Conservation (phyloP, 2,113 vertebrate species). For the Oostethus manadensis region DNA sequence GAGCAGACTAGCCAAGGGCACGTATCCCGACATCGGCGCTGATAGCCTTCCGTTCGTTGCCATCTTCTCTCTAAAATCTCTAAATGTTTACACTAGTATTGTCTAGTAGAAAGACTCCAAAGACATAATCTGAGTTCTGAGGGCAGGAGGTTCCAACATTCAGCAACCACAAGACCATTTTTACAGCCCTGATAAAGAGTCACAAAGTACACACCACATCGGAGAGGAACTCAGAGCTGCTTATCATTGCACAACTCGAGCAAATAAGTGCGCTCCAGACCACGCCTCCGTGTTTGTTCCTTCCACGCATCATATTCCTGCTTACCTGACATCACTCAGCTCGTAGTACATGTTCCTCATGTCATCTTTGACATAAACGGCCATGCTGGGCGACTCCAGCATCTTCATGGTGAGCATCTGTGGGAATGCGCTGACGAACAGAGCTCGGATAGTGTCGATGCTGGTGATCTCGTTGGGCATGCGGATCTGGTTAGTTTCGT, state of each 20-base stretch:
- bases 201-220: constrained; percentile 60
- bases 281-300: not conserved
- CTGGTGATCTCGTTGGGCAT: constrained; percentile 98
- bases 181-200: constrained; percentile 60
- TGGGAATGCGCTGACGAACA: constrained; percentile 97
- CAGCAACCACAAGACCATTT: constrained; percentile 44
- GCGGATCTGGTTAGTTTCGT: constrained; percentile 91
- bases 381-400: constrained; percentile 89
- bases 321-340: constrained; percentile 86
- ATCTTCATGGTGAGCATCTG: constrained; percentile 97
- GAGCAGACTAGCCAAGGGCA: constrained; percentile 33
- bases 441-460: constrained; percentile 90
- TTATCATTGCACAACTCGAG: not conserved
- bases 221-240: constrained; percentile 25
- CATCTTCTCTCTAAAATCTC: constrained; percentile 39
- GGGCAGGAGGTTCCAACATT: constrained; percentile 14
- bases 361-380: constrained; percentile 95
- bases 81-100: not conserved
- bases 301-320: not conserved
- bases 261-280: not conserved
- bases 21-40: constrained; percentile 29
- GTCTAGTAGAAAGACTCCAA: not conserved
- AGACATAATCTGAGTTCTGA: not conserved
- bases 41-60: constrained; percentile 18
- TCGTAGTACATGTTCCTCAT: constrained; percentile 96